phyloP scores from a whole-genome alignment of 2,797 vertebrate species.

The Dryobates pubescens region DNA sequence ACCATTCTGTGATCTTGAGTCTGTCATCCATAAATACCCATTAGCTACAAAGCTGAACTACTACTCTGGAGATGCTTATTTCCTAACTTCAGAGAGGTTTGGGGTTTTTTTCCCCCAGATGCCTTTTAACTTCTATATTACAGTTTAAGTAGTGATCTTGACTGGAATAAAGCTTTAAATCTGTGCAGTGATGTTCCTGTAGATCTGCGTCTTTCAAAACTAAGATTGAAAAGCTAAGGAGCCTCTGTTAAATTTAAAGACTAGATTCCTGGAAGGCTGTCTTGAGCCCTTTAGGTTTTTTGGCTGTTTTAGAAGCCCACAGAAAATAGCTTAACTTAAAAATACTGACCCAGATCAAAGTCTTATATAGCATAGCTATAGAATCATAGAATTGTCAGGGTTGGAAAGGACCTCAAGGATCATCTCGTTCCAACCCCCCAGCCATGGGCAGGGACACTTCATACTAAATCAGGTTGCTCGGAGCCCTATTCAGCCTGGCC shows the following conservation, averaged over 20 bases:
- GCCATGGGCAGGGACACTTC: too few species aligned
- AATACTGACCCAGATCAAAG: not conserved
- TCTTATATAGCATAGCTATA: not conserved
- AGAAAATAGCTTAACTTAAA: not conserved
- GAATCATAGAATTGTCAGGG: not conserved
- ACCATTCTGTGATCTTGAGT: not conserved
- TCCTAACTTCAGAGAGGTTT: not conserved
- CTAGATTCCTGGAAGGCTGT: not conserved
- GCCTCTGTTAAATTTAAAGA: too few species aligned
- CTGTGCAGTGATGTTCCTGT: not conserved
- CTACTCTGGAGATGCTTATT: not conserved
- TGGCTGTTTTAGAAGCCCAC: not conserved
- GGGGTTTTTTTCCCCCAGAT: not conserved
- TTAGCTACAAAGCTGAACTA: not conserved
- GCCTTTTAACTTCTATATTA: not conserved
- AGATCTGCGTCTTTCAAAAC: not conserved
- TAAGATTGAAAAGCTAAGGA: not conserved
- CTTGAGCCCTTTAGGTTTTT: not conserved
- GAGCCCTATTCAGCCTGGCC: too few species aligned
- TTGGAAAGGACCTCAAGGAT: too few species aligned
- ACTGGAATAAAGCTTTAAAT: not conserved
- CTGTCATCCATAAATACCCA: not conserved
- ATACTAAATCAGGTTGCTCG: too few species aligned
- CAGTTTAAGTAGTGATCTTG: not conserved
- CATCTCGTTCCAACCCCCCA: too few species aligned